A percentile compares a stretch with the other conserved stretches of the same genome.
phyloP scores from a whole-genome alignment of 2,113 vertebrate genomes.

The Chaetops frenatus region DNA sequence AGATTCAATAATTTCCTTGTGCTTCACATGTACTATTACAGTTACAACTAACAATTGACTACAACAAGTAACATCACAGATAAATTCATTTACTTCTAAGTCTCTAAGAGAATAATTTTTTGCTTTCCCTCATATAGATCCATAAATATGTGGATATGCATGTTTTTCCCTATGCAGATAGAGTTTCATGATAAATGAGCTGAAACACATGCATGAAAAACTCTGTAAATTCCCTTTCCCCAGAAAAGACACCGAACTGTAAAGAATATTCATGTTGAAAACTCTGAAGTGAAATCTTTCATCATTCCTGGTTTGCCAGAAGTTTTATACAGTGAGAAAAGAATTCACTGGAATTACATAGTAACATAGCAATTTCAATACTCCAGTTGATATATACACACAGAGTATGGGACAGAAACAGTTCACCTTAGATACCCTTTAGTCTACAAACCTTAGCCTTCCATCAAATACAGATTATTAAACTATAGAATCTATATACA shows the following conservation, averaged over 20 bases:
- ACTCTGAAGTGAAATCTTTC: neutral
- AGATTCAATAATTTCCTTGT: neutral
- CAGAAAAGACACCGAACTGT: neutral
- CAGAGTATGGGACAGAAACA: neutral
- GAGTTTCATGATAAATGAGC: neutral
- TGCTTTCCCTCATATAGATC: neutral
- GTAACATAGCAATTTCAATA: neutral
- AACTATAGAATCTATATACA: neutral
- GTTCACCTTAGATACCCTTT: neutral
- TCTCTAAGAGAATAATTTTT: neutral
- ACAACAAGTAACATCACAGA: neutral
- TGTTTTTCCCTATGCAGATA: neutral
- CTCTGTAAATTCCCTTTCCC: neutral
- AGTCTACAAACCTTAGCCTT: neutral
- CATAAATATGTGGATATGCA: accelerated
- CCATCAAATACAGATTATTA: neutral
- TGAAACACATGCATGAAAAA: neutral
- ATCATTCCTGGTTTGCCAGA: neutral
- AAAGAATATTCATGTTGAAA: neutral
- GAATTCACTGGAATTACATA: neutral
- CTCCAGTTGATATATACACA: neutral
- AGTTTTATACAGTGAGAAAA: neutral
- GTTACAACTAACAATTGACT: neutral
- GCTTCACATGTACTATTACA: neutral
- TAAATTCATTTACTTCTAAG: neutral